Conservation (phyloP, 2,113 vertebrate genomes). For the Macquaria australasica region DNA sequence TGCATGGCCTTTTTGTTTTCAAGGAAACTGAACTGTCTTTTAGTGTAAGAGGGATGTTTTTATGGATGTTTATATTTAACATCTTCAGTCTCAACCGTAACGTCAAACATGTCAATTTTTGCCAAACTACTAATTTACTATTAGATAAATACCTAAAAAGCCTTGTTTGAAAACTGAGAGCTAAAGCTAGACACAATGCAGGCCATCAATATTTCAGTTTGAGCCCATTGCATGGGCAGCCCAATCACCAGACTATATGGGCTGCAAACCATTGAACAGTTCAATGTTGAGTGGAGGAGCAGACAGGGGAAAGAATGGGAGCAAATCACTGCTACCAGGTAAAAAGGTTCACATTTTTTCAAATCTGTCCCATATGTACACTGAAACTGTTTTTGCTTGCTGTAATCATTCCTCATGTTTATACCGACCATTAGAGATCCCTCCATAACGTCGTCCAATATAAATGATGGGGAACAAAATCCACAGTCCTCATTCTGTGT, state of each 20-base stretch:
- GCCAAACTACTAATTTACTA: neutral
- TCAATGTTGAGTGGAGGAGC: neutral
- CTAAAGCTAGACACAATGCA: neutral
- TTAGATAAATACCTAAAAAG: no score
- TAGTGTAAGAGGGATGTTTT: neutral
- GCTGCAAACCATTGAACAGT: neutral
- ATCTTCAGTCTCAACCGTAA: neutral
- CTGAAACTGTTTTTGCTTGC: no score
- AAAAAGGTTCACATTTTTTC: neutral
- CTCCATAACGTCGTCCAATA: neutral
- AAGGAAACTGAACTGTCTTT: neutral
- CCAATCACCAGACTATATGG: neutral
- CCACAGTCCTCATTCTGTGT: no score
- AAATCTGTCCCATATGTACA: neutral
- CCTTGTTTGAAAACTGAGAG: neutral
- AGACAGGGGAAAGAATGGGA: neutral
- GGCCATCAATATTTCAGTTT: neutral
- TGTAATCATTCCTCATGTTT: neutral
- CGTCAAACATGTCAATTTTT: neutral
- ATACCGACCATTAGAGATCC: neutral
- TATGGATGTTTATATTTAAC: neutral
- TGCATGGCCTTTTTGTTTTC: neutral
- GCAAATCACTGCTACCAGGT: no score
- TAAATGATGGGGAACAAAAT: no score
- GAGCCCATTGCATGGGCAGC: neutral